Percentiles rank a stretch among this genome's conserved stretches.
These are phyloP conservation scores for Naso thynnoides DNA, from an alignment of 2,797 vertebrate genomes.

Conservation along the genomic window DNA sequence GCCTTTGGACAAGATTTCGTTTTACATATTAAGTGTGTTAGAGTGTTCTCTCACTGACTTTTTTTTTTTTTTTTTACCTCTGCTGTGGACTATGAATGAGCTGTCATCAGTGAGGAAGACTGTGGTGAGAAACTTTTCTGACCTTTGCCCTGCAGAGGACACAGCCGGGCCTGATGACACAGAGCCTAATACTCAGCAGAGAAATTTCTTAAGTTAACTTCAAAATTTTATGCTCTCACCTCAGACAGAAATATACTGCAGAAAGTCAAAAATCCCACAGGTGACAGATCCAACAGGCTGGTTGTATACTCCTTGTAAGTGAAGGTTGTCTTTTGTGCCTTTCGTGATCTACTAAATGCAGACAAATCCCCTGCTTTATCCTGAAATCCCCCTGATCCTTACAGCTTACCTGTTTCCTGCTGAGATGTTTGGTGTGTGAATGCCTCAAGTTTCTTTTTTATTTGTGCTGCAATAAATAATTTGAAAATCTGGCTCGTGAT, in stretches of 20 bases:
- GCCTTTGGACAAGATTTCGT: background rate
- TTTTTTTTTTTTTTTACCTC: too few species aligned
- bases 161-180: constrained; percentile 3
- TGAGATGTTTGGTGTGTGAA: constrained; percentile 48
- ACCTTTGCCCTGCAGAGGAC: constrained; percentile 14
- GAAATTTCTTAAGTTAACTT: background rate
- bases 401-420: constrained; percentile 72
- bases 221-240: background rate
- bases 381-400: constrained; percentile 79
- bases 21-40: too few species aligned
- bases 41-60: too few species aligned
- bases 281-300: constrained; percentile 1
- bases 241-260: background rate
- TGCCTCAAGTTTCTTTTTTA: background rate
- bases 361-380: constrained; percentile 72
- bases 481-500: background rate
- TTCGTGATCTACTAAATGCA: constrained; percentile 53
- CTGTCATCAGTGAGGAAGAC: background rate
- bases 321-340: constrained; percentile 35
- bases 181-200: constrained; percentile 12
- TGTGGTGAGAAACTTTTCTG: background rate
- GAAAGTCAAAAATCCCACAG: background rate
- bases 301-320: constrained; percentile 18
- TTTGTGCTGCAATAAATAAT: constrained; percentile 22
- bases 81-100: background rate